A percentile compares a stretch with the other conserved stretches of the same genome.
Conservation (phyloP, 2,888 invertebrate species). For the Pristionchus japonicus region DNA sequence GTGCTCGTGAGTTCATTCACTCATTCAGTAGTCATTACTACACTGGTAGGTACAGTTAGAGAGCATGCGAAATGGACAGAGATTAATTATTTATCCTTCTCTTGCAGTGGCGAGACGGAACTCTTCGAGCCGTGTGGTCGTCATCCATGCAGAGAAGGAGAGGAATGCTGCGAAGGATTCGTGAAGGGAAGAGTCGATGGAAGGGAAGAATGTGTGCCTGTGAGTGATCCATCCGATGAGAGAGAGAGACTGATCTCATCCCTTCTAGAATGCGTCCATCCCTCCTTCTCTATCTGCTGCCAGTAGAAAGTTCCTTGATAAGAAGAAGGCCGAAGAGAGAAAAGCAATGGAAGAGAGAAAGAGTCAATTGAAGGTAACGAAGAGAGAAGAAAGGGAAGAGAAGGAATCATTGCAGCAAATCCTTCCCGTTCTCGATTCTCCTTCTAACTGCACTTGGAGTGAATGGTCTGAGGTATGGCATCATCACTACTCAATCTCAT, state of each 20-base stretch:
- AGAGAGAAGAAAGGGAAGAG: not conserved
- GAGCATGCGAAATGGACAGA: no score
- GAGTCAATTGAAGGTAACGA: not conserved
- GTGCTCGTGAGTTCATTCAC: slow-evolving; percentile 6
- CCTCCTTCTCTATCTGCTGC: not conserved
- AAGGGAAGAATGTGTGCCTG: not conserved
- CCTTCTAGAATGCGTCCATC: not conserved
- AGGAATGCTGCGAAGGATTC: not conserved
- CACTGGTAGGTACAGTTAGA: no score
- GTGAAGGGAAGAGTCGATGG: not conserved
- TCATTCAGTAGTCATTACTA: no score
- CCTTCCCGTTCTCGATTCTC: not conserved
- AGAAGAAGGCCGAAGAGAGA: not conserved
- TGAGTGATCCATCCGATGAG: not conserved
- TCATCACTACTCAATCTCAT: no score
- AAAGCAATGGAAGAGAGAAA: not conserved
- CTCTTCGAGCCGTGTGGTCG: not conserved
- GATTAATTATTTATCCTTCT: no score
- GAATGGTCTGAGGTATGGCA: not conserved
- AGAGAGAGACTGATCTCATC: not conserved
- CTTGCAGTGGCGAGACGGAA: not conserved
- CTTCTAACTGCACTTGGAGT: not conserved
- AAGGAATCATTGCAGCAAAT: not conserved
- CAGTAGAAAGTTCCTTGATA: not conserved
- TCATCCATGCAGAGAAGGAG: not conserved